Percentiles rank a stretch among this genome's conserved stretches.
Conservation (phyloP, 2,797 vertebrate species). For the Apogon talboti region DNA sequence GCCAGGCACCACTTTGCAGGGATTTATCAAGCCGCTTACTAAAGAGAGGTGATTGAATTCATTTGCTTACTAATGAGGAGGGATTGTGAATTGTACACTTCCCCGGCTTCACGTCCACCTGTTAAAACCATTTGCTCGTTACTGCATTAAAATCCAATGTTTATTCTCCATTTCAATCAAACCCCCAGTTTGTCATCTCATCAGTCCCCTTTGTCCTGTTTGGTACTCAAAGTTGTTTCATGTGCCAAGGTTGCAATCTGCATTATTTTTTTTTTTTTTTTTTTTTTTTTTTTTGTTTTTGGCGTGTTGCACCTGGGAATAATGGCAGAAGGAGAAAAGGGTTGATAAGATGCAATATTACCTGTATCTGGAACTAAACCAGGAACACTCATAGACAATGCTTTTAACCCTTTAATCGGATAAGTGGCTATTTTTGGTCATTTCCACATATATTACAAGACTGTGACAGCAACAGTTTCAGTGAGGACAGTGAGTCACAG, state of each 20-base stretch:
- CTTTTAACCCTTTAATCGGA: too few species aligned
- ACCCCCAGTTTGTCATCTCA: conserved; percentile 54
- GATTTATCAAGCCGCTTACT: conserved; percentile 71
- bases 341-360: too few species aligned
- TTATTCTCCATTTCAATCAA: conserved; percentile 64
- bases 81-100: conserved; percentile 57
- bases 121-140: conserved; percentile 66
- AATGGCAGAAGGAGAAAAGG: too few species aligned
- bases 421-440: too few species aligned
- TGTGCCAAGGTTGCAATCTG: background rate
- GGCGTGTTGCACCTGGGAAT: background rate
- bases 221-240: conserved; percentile 13
- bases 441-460: too few species aligned
- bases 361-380: too few species aligned
- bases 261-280: conserved; percentile 11
- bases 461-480: too few species aligned
- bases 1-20: conserved; percentile 66
- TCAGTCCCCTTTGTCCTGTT: conserved; percentile 51
- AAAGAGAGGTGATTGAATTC: conserved; percentile 74
- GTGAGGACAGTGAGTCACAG: too few species aligned
- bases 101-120: conserved; percentile 62
- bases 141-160: conserved; percentile 57
- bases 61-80: conserved; percentile 75
- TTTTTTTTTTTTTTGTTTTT: conserved; percentile 17
- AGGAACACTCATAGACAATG: too few species aligned